Percentiles rank a stretch among this genome's conserved stretches.
Evolutionary conservation across 2,113 vertebrate species (phyloP).

Genomic region (Pagrus major): DNA sequence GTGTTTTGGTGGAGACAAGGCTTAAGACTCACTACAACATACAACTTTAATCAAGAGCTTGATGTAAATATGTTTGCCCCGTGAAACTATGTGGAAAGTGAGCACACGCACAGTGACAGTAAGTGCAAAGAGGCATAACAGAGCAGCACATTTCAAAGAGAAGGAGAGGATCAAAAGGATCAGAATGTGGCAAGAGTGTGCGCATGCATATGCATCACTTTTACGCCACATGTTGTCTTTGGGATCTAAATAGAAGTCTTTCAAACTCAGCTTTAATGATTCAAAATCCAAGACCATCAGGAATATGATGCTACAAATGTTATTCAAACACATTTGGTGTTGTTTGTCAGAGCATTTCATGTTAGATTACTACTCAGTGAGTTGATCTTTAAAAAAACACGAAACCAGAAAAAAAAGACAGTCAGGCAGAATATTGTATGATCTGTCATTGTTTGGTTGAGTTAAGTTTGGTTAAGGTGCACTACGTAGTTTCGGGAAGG

Average conservation of each 20-base stretch:
- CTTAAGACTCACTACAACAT: not conserved
- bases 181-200: constrained; percentile 40
- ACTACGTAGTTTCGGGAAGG: no score
- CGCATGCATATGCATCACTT: constrained; percentile 62
- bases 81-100: constrained; percentile 17
- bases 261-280: constrained; percentile 24
- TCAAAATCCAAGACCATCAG: constrained; percentile 15
- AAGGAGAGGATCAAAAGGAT: constrained; percentile 46
- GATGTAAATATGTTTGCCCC: not conserved
- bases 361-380: constrained; percentile 7
- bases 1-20: no score
- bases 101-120: constrained; percentile 14
- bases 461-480: no score
- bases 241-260: constrained; percentile 25
- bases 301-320: constrained; percentile 12
- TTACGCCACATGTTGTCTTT: constrained; percentile 34
- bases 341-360: constrained; percentile 35
- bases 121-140: constrained; percentile 32
- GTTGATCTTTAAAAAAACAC: constrained; percentile 3
- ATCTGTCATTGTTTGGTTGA: not conserved
- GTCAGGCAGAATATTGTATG: no score
- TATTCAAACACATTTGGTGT: constrained; percentile 15
- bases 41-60: not conserved
- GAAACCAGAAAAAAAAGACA: not conserved
- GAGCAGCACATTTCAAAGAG: constrained; percentile 43